Percentiles rank a stretch among this genome's conserved stretches.
Evolutionary conservation across 2,888 invertebrate species (phyloP).

Genomic region (Geotrupes spiniger): DNA sequence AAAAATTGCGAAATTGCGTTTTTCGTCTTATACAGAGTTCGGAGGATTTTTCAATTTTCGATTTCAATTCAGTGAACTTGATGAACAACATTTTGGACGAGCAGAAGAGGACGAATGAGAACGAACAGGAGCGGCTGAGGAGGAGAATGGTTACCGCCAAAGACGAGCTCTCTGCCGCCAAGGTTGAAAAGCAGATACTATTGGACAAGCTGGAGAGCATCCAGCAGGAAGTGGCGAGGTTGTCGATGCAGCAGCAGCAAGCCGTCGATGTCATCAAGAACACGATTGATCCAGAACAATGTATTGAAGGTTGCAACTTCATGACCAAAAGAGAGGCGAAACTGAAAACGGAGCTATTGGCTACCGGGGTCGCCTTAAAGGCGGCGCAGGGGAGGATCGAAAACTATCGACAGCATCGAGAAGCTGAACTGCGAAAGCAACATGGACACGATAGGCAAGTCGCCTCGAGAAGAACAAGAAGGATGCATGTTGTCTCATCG

Average conservation of each 20-base stretch:
- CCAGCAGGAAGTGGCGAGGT: conserved; percentile 34
- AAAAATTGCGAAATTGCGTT: too few relatives aligned
- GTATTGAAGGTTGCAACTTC: conserved; percentile 7
- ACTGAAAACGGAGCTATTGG: conserved; percentile 37
- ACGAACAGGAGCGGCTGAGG: conserved; percentile 22
- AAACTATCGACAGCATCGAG: conserved; percentile 34
- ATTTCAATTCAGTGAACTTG: too few relatives aligned
- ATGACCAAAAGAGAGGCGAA: conserved; percentile 35
- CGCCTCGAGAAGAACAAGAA: too few relatives aligned
- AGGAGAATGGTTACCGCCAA: conserved; percentile 28
- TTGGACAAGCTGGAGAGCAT: conserved; percentile 33
- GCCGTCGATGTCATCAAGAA: conserved; percentile 28
- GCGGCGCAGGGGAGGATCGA: conserved; percentile 40
- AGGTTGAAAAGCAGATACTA: conserved; percentile 20
- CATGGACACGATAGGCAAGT: conserved; percentile 25
- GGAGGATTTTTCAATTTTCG: too few relatives aligned
- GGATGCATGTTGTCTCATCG: background rate
- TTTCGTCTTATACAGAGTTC: too few relatives aligned
- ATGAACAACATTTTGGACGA: conserved; percentile 31
- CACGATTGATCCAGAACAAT: conserved; percentile 14
- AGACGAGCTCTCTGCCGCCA: conserved; percentile 20
- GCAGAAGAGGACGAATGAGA: conserved; percentile 26
- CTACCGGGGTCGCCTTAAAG: conserved; percentile 36
- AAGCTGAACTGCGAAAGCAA: conserved; percentile 26
- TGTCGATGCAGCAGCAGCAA: conserved; percentile 32